Base-by-base conservation (phyloP, 2,888 invertebrate genomes). In the Poecilobothrus nobilitatus region DNA sequence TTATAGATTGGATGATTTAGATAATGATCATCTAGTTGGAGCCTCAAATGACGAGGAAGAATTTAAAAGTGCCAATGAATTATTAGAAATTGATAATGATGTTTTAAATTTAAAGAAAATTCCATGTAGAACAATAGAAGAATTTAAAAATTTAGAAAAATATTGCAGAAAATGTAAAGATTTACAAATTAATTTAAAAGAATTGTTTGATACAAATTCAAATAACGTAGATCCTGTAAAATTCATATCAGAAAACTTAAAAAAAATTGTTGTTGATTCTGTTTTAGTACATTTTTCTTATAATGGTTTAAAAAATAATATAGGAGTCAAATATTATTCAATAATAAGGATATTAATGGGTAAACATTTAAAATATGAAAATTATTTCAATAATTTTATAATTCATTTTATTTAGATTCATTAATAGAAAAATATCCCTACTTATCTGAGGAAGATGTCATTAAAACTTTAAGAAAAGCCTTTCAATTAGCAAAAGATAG, bases 291-390 rank as follows among this genome's bases (percentile, higher is more conserved):
- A 53, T 53, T 53, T 53, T 53, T 12, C 53, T 15, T 53, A 53
- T n/a, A 53, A 53, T 18, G 53, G 53, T 53, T 53, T 53, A 18
- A 53, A 53, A 53, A 53, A 53, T 53, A 53, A 53, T 53, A 53
- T 53, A 12, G 18, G 53, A 53, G 53, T 53, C 15, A 53, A 53
- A n/a, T 53, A 53, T 18, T 53, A 53, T 15, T 4, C 53, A 12
- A 18, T 53, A 53, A 53, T 53, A 18, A 1, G 53, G 2, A 53
- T 18, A 18, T 53, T 53, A 53, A 18, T 53, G 53, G 53, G 53
- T 53, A 53, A 53, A 5, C 1, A 10, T 37, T 37, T 37, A 5
- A 37, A 6, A 3, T 53, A 53, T 53, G 3, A 53, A 53, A 27
- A 27, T 27, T 27, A 27, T 27, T 27, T 53, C 18, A 53, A n/a